Base-by-base conservation (phyloP, 92 coral and sea anemone species). In the Virgularia gustaviana region DNA sequence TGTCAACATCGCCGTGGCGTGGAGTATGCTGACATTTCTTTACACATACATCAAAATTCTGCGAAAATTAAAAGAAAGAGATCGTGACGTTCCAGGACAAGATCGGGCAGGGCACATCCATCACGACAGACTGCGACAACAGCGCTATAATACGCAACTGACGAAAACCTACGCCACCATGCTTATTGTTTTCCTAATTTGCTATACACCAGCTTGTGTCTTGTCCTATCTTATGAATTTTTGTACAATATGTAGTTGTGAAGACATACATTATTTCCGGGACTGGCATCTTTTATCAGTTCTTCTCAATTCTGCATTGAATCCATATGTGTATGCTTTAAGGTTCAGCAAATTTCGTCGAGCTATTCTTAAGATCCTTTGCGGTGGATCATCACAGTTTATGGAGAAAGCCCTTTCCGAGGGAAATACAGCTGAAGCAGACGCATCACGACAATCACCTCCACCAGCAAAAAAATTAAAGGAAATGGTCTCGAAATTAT, bases 311-410 rank as follows among this genome's bases (percentile, higher is more conserved):
- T 60, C 66, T 18, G 19, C 43, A 25, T 34, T 60, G 66, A 60
- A 60, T 60, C 66, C 66, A 7, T 60, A 34, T 47, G 37, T 60
- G 15, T 60, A 60, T 60, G 66, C 66, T 13, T 47, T 60, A 42
- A 33, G 66, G 24, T n/a, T 60, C 43, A 42, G 43, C 39, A 60
- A 60, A 11, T 60, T 60, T 12, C n/a, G 66, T n/a, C 43, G 37
- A 30, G 19, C 42, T n/a, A 47, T 31, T 9, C n/a, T n/a, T n/a
- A 31, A 47, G 5, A 60, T 60, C 12, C 43, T 60, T 1, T 60
- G 43, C 22, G 23, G 45, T 11, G 10, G 27, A 12, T 11, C 41
- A n/a, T n/a, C n/a, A n/a, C n/a, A n/a, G n/a, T n/a, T n/a, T n/a
- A n/a, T n/a, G n/a, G n/a, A n/a, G n/a, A n/a, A n/a, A n/a, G n/a